These are phyloP conservation scores for Jaculus jaculus DNA, from an alignment of 2,113 vertebrate genomes.

Conservation along the genomic window DNA sequence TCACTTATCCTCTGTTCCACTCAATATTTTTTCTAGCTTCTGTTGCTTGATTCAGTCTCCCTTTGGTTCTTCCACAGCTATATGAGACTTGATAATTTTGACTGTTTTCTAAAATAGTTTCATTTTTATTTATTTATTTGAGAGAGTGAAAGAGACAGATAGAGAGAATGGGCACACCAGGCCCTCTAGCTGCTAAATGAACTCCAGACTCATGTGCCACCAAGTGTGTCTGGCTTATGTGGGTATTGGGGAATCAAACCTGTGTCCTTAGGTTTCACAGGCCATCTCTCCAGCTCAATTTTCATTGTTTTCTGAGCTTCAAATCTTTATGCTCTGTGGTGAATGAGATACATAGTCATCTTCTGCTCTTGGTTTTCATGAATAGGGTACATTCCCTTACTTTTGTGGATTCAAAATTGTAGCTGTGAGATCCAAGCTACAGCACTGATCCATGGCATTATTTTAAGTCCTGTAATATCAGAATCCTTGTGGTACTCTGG, in stretches of 20 bases:
- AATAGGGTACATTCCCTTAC: background rate
- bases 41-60: background rate
- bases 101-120: too few species aligned
- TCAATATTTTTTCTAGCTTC: slow-evolving; percentile 3
- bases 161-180: too few species aligned
- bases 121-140: too few species aligned
- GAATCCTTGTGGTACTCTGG: slow-evolving; percentile 2
- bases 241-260: too few species aligned
- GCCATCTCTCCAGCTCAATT: too few species aligned
- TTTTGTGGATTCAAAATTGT: background rate
- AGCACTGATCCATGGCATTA: background rate
- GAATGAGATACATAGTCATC: background rate
- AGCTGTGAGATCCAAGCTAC: background rate
- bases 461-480: background rate
- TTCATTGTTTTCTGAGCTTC: background rate
- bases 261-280: too few species aligned
- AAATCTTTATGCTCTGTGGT: background rate
- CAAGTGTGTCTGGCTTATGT: too few species aligned
- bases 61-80: background rate
- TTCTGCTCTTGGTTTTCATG: background rate
- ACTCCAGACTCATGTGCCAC: too few species aligned
- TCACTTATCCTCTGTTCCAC: slow-evolving; percentile 12
- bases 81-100: background rate
- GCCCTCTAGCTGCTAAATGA: too few species aligned
- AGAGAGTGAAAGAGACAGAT: too few species aligned